Base-by-base conservation (phyloP, 2,113 vertebrate species). In the Oophaga pumilio region DNA sequence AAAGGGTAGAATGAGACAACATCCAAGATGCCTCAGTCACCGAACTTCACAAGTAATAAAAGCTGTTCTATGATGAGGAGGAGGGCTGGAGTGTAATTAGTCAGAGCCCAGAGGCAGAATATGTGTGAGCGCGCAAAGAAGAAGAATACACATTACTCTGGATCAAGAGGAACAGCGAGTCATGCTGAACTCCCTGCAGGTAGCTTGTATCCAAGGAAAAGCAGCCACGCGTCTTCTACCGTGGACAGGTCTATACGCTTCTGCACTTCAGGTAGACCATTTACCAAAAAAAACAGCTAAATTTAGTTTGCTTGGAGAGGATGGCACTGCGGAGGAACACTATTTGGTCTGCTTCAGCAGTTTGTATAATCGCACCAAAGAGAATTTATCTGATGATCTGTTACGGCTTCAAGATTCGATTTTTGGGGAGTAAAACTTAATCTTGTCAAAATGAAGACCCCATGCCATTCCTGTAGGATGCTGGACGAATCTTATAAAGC, bases 191-290 rank as follows among this genome's bases (percentile, higher is more conserved):
- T 89, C 60, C n/a, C 20, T 86, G 53, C 15, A 80, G 26, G 20
- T 89, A 53, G 52, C 88, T n/a, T 60, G 69, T 88, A 86, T 79
- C 80, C 84, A 88, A 68, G 87, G 73, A 84, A 84, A 89, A 90
- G 85, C 87, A 50, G 62, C 59, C 53, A 90, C 69, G 81, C 12
- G 76, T 64, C 89, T 86, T 59, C 57, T 57, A 87, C 76, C 59
- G 53, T 73, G 78, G 64, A 87, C 50, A 49, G 26, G 76, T 86
- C 50, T 87, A 14, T 15, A 73, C 50, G 77, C 6, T 52, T 81
- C 20, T 81, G 24, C 43, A 80, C 49, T 56, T 56, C 24, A 73
- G 64, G 52, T 87, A 73, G n/a, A 81, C 0, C 22, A 74, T 20
- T 74, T 20, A 20, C 71, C 22, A 50, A 22, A 50, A 74, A 74